Evolutionary conservation across 2,888 invertebrate genomes (phyloP).

Genomic region (Pristionchus exspectatus): DNA sequence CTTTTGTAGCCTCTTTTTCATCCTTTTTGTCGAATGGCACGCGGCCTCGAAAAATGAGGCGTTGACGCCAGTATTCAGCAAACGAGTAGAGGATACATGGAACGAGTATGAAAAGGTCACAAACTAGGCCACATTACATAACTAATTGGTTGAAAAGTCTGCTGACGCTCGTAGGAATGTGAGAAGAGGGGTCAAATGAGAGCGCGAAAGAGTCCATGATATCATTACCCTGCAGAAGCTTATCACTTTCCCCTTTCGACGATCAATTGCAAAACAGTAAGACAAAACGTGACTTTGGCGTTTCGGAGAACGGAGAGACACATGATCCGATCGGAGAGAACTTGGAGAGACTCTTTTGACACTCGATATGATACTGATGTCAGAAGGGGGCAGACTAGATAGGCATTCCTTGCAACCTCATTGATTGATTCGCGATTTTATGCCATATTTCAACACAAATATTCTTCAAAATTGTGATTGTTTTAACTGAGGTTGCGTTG

Average conservation of each 20-base stretch:
- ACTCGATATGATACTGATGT: conserved; percentile 27
- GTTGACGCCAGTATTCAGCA: neutral
- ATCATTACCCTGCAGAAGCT: conserved; percentile 38
- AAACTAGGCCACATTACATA: neutral
- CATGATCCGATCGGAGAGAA: neutral
- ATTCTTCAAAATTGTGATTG: too few relatives aligned
- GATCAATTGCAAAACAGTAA: conserved; percentile 48
- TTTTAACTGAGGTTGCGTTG: too few relatives aligned
- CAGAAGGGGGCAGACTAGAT: neutral
- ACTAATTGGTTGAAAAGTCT: neutral
- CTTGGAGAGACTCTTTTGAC: neutral
- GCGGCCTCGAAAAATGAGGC: neutral
- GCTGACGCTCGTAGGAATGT: conserved; percentile 4
- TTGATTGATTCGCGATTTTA: neutral
- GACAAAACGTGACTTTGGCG: neutral
- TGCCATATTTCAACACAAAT: neutral
- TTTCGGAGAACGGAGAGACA: neutral
- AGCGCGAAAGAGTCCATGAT: neutral
- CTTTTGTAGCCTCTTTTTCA: conserved; percentile 31
- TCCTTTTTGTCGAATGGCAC: neutral
- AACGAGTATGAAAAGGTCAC: neutral
- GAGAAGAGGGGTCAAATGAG: conserved; percentile 29
- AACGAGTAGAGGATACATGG: neutral
- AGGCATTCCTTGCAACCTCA: neutral
- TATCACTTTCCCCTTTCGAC: conserved; percentile 5